A percentile compares a stretch with the other conserved stretches of the same genome.
Evolutionary conservation across 2,888 invertebrate species (phyloP).

Genomic region (Anthophora plumipes): DNA sequence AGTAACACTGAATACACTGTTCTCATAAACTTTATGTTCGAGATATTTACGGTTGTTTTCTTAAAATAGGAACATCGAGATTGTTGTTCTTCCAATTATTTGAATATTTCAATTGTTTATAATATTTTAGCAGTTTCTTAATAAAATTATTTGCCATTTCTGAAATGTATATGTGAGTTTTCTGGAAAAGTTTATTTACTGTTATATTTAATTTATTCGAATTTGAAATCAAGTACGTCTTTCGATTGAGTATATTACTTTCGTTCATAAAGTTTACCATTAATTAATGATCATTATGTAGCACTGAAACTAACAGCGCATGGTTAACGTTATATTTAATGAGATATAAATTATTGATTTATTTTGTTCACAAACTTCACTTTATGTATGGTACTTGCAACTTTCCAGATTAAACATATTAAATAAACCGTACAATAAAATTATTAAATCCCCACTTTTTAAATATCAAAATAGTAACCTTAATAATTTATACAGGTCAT

Average conservation of each 20-base stretch:
- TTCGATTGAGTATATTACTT: background rate
- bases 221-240: background rate
- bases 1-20: no score
- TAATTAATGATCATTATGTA: background rate
- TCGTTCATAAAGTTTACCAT: background rate
- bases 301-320: background rate
- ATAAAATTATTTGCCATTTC: no score
- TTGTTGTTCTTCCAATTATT: no score
- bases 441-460: background rate
- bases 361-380: background rate
- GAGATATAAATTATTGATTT: background rate
- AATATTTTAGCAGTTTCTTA: no score
- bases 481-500: background rate
- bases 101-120: no score
- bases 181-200: no score
- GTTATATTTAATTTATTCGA: background rate
- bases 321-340: slow-evolving; percentile 6
- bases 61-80: no score
- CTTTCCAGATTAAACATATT: background rate
- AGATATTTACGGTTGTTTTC: no score
- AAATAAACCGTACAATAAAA: background rate
- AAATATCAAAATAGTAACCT: background rate
- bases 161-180: no score
- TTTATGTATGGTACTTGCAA: background rate
- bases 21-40: no score